These are phyloP conservation scores for Capitulum mitella DNA, from an alignment of 2,888 invertebrate species.

Conservation along the genomic window DNA sequence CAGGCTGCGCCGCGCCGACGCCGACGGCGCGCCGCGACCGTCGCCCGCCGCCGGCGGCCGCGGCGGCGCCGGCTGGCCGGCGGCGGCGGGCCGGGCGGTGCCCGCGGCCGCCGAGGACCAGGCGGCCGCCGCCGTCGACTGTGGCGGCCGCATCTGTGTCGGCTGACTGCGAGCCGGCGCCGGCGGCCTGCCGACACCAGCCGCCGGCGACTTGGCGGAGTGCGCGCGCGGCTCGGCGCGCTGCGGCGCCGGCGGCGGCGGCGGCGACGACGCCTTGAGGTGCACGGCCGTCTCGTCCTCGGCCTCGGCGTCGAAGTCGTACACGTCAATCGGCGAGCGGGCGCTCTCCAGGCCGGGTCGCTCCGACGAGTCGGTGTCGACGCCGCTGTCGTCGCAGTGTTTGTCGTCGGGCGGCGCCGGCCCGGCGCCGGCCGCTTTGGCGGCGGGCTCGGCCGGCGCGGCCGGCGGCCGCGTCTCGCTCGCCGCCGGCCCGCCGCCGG, in stretches of 20 bases:
- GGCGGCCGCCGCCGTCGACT: neutral
- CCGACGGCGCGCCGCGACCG: neutral
- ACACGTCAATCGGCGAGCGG: neutral
- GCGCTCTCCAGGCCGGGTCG: neutral
- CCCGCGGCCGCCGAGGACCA: neutral
- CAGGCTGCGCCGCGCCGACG: neutral
- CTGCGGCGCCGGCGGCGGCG: neutral
- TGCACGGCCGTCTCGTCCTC: conserved; percentile 4
- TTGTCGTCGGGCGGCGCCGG: neutral
- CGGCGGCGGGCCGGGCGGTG: neutral
- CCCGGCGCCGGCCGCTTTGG: neutral
- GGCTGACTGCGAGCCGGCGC: no score
- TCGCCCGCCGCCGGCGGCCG: neutral
- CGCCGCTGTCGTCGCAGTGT: neutral
- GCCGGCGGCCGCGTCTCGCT: neutral
- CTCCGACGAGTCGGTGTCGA: neutral
- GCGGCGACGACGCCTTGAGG: neutral
- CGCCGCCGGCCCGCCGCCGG: neutral
- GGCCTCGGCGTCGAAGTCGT: conserved; percentile 15
- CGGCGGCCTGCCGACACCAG: no score
- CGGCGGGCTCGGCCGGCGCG: neutral
- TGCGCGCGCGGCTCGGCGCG: neutral
- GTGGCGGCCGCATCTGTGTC: no score
- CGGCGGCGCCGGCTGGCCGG: neutral
- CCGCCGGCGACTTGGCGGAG: neutral